Conservation (phyloP, 2,888 invertebrate species). For the Bibio marci region DNA sequence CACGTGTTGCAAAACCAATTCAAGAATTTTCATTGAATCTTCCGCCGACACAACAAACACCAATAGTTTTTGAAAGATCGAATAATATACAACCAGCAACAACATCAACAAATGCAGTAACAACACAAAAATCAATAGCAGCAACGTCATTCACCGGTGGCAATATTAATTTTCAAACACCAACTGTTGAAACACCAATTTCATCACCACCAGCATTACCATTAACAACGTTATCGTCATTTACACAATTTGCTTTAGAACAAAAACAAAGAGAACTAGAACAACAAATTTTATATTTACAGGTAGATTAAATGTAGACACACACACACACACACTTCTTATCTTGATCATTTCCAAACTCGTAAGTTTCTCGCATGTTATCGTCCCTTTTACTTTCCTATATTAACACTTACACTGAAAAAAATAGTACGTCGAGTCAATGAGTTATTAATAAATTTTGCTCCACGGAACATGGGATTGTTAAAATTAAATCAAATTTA, state of each 20-base stretch:
- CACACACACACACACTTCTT: too few relatives aligned
- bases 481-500: too few relatives aligned
- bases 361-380: too few relatives aligned
- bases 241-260: slow-evolving; percentile 31
- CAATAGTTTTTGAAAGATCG: slow-evolving; percentile 1
- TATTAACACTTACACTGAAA: too few relatives aligned
- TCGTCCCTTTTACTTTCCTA: too few relatives aligned
- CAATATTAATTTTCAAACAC: too few relatives aligned
- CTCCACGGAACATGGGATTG: too few relatives aligned
- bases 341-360: too few relatives aligned
- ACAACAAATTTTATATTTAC: slow-evolving; percentile 47
- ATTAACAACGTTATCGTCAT: slow-evolving; percentile 23
- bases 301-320: too few relatives aligned
- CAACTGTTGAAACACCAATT: slow-evolving; percentile 15
- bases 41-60: slow-evolving; percentile 6
- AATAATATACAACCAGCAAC: slow-evolving; percentile 2
- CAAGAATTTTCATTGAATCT: slow-evolving; percentile 7
- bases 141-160: slow-evolving; percentile 15
- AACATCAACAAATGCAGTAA: slow-evolving; percentile 5
- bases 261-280: slow-evolving; percentile 52
- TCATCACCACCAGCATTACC: slow-evolving; percentile 15
- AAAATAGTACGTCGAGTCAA: too few relatives aligned
- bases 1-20: slow-evolving; percentile 9
- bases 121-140: slow-evolving; percentile 4
- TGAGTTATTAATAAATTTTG: too few relatives aligned